Percentiles rank a stretch among this genome's conserved stretches.
Conservation (phyloP, 1,140 invertebrate genomes). For the Rhagoletis zephyria region DNA sequence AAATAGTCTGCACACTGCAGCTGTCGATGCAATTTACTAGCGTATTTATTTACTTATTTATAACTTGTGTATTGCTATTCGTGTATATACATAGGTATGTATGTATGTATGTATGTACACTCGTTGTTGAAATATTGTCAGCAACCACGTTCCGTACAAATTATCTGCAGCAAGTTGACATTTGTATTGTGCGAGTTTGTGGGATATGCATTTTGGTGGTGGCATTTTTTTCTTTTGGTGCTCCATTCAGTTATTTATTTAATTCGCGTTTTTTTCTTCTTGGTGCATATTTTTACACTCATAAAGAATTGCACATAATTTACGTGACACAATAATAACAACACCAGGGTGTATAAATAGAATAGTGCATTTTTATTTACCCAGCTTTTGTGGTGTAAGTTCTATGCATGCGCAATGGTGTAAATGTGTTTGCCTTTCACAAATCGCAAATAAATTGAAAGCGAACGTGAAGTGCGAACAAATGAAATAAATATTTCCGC, state of each 20-base stretch:
- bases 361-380: not conserved
- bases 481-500: too few relatives aligned
- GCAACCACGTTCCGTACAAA: not conserved
- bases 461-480: too few relatives aligned
- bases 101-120: not conserved
- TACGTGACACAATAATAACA: constrained; percentile 24
- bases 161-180: not conserved
- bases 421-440: too few relatives aligned
- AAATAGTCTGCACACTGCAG: not conserved
- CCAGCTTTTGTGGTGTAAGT: not conserved
- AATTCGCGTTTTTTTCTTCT: not conserved
- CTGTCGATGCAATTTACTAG: constrained; percentile 1
- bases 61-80: not conserved
- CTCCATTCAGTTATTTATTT: not conserved
- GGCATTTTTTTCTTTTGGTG: not conserved
- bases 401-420: not conserved
- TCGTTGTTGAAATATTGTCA: not conserved
- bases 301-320: constrained; percentile 5
- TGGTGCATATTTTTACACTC: not conserved
- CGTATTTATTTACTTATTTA: not conserved
- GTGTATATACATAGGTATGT: not conserved
- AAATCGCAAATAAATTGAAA: too few relatives aligned
- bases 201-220: not conserved
- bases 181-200: not conserved
- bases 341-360: not conserved